These are phyloP conservation scores for Sterna hirundo DNA, from an alignment of 2,113 vertebrate genomes.

Conservation along the genomic window DNA sequence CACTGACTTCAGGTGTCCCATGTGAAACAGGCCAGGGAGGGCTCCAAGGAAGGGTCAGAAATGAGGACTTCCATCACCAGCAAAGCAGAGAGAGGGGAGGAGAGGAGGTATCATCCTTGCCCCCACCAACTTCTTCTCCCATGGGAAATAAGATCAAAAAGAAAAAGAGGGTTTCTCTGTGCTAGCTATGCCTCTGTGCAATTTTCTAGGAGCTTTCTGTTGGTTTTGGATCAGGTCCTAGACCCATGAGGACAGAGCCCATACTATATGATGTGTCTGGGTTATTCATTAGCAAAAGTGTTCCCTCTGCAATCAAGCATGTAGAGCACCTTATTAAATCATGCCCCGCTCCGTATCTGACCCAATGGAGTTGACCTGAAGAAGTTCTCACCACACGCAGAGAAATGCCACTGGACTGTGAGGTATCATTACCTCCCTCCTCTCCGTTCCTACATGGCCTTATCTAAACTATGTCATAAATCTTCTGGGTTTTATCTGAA, in stretches of 20 bases:
- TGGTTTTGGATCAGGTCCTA: slow-evolving; percentile 39
- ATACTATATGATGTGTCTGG: neutral
- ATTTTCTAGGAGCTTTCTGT: neutral
- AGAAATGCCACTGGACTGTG: neutral
- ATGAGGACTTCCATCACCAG: neutral
- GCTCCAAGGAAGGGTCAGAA: neutral
- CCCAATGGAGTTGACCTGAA: neutral
- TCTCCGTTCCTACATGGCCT: slow-evolving; percentile 1
- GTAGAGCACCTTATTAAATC: neutral
- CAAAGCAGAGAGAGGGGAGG: neutral
- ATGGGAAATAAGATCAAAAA: slow-evolving; percentile 7
- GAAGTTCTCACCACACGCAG: neutral
- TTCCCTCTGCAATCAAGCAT: neutral
- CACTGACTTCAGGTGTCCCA: neutral
- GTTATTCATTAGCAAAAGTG: slow-evolving; percentile 11
- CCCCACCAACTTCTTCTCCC: neutral
- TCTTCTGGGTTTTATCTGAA: slow-evolving; percentile 46
- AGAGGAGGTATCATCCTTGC: neutral
- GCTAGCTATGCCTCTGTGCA: neutral
- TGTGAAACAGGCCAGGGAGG: neutral
- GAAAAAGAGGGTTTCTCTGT: neutral
- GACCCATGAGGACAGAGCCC: neutral
- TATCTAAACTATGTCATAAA: slow-evolving; percentile 64
- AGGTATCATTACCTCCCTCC: neutral
- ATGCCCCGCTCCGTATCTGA: neutral